Conservation (phyloP, 1,140 invertebrate genomes). For the Asobara japonica region DNA sequence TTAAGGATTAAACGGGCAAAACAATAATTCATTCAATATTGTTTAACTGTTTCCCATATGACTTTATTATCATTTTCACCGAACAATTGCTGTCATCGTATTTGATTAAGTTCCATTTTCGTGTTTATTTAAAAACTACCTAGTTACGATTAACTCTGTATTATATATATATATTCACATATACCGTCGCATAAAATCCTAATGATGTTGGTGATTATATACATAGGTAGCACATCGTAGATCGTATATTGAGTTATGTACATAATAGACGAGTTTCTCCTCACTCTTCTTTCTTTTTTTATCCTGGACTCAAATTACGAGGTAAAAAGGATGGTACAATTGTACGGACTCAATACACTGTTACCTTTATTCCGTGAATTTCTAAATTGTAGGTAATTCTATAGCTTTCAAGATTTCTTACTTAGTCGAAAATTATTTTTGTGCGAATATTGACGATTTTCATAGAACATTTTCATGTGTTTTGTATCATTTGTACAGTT, state of each 20-base stretch:
- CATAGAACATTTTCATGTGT: not conserved
- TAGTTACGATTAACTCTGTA: constrained; percentile 16
- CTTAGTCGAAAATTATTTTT: not conserved
- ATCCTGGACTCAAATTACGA: not conserved
- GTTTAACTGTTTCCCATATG: too few species aligned
- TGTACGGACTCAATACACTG: constrained; percentile 1
- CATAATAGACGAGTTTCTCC: not conserved
- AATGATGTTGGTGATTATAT: constrained; percentile 1
- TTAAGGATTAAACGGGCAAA: too few species aligned
- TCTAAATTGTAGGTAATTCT: not conserved
- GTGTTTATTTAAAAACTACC: constrained; percentile 12
- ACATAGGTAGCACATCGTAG: not conserved
- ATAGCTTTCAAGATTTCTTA: not conserved
- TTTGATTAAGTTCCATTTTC: too few species aligned
- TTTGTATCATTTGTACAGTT: constrained; percentile 4
- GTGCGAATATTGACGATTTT: constrained; percentile 21
- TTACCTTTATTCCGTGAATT: not conserved
- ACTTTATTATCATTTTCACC: too few species aligned
- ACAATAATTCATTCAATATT: too few species aligned
- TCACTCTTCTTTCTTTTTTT: not conserved
- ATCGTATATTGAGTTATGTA: not conserved
- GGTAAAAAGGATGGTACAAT: constrained; percentile 6
- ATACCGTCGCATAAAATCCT: not conserved
- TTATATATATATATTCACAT: constrained; percentile 6
- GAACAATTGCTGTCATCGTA: too few species aligned